Evolutionary conservation across 2,888 invertebrate genomes (phyloP), one percentile per base, ranked within the genome.

Genomic region (Notodonta dromedarius): DNA sequence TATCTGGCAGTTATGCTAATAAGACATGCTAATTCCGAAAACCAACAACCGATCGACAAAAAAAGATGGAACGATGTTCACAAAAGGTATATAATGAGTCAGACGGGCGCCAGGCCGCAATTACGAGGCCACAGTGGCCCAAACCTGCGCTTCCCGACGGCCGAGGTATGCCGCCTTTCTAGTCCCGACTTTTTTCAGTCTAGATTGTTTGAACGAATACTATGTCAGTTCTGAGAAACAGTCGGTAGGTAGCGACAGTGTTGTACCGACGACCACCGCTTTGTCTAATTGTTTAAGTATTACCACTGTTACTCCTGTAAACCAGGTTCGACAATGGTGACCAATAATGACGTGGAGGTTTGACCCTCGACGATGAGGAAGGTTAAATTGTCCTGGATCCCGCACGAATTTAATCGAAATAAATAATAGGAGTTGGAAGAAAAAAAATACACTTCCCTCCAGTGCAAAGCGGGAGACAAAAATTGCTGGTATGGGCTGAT

Each of bases 11-110:
- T 87, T 90, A 93, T 90, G 93, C 88, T 92, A 93, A 93, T 91
- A 92, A 92, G 93, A 93, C 93, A 91, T 90, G 91, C 93, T 93
- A 93, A 93, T 93, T 93, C 87, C 88, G 86, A 93, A 93, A 93
- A 93, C 91, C 93, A 93, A 93, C 93, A 93, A 89, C 86, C 86
- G 79, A 76, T 66, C 82, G 82, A 81, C 84, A 87, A 88, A 87
- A 82, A 83, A 77, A 61, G 68, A 69, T 70, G 73, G 77, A 79
- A 79, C 80, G 84, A 77, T 79, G 76, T 74, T 79, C 80, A 83
- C 89, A 91, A 87, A 87, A 89, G 76, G 78, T 84, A 85, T 74
- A 87, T 86, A 83, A 82, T 68, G 77, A 59, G 51, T 50, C 42
- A 87, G 90, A 85, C 92, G 85, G 93, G 93, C 93, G 93, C 93